Conservation (phyloP, 2,797 vertebrate species). For the Bradypodion ventrale region DNA sequence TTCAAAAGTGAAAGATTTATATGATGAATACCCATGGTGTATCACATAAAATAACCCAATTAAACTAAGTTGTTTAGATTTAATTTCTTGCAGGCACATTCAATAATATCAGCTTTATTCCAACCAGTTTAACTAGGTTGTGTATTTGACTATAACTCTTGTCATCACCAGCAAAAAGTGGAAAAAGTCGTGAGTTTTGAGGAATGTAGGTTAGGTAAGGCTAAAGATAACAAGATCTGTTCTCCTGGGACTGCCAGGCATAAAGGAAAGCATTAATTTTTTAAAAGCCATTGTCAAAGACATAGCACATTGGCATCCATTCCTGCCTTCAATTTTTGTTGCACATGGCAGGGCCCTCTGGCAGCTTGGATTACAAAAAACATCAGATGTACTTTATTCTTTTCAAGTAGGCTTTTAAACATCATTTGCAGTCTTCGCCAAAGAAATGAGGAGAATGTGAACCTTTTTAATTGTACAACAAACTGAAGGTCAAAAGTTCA, state of each 20-base stretch:
- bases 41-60: neutral
- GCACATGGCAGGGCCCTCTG: neutral
- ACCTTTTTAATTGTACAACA: constrained; percentile 41
- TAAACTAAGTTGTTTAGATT: neutral
- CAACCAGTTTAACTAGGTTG: neutral
- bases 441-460: neutral
- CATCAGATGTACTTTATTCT: constrained; percentile 23
- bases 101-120: neutral
- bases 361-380: constrained; percentile 39
- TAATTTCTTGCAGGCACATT: neutral
- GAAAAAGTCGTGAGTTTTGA: constrained; percentile 28
- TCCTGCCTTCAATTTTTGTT: constrained; percentile 32
- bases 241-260: neutral
- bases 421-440: constrained; percentile 46
- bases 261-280: constrained; percentile 45
- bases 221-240: constrained; percentile 16
- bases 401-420: constrained; percentile 38
- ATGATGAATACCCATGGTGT: constrained; percentile 46
- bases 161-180: constrained; percentile 24
- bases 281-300: constrained; percentile 44
- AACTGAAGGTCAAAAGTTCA: constrained; percentile 26
- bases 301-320: neutral
- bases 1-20: constrained; percentile 25
- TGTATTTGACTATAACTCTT: constrained; percentile 21
- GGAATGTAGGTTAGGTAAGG: constrained; percentile 30